Conservation (phyloP, 2,888 invertebrate species). For the Pinctada fucata region DNA sequence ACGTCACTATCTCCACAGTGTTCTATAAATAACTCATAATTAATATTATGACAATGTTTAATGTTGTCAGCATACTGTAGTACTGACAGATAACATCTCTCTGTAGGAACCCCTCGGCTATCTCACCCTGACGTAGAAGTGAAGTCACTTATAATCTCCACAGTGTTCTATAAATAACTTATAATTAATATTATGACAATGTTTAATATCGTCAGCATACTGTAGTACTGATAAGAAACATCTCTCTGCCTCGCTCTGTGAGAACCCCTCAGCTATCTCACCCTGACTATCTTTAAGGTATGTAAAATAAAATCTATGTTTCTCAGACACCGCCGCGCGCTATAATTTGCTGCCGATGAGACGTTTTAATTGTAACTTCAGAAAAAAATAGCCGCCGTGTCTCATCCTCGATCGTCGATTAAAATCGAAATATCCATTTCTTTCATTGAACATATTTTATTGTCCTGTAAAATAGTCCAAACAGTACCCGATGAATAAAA, state of each 20-base stretch:
- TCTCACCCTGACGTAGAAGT: constrained; percentile 42
- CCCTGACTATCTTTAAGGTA: too few relatives aligned
- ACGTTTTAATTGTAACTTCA: too few relatives aligned
- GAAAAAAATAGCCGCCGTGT: too few relatives aligned
- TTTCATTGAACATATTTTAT: too few relatives aligned
- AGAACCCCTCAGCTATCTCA: constrained; percentile 48
- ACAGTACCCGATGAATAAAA: too few relatives aligned
- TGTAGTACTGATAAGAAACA: constrained; percentile 42
- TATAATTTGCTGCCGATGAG: too few relatives aligned
- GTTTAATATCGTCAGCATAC: constrained; percentile 29
- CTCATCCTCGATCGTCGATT: too few relatives aligned
- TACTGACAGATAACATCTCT: constrained; percentile 43
- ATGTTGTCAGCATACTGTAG: constrained; percentile 36
- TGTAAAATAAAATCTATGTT: too few relatives aligned
- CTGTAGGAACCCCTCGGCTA: constrained; percentile 52
- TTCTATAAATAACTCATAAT: constrained; percentile 24
- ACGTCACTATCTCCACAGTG: constrained; percentile 30
- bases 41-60: constrained; percentile 12
- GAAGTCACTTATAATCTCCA: constrained; percentile 31
- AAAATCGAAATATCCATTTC: too few relatives aligned
- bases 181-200: constrained; percentile 2
- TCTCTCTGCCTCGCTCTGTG: constrained; percentile 51
- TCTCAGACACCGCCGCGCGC: too few relatives aligned
- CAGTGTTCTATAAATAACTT: constrained; percentile 33
- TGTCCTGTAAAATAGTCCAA: too few relatives aligned